Evolutionary conservation across 2,888 invertebrate genomes (phyloP), one percentile per base, ranked within the genome.

Genomic region (Pyrgus malvae): DNA sequence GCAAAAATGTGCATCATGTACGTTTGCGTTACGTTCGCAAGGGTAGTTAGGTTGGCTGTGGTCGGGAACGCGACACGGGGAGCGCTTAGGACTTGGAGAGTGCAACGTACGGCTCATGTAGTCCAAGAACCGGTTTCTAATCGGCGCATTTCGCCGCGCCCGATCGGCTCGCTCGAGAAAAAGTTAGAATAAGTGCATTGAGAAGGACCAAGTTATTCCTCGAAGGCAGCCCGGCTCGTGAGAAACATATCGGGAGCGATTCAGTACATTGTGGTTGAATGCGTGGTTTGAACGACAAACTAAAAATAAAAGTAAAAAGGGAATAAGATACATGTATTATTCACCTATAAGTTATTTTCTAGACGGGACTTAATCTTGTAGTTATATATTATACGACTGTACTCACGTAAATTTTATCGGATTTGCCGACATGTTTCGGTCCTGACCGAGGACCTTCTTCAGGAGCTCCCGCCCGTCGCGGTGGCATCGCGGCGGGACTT

Each of bases 121-220:
- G 69, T 67, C 62, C 57, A 55, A 60, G 60, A 74, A 88, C 88
- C 83, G 84, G 88, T 88, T 87, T 61, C 86, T 88, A 88, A 88
- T 86, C 83, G 87, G 48, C 42, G 57, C 65, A 68, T 72, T 76
- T 76, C 73, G 78, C 80, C 68, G 75, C 74, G 68, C 69, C 73
- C 79, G 67, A 66, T 82, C 83, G 76, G 53, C 68, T 64, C 64
- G 68, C 80, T 82, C 63, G 68, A 72, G 78, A 83, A 86, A 85
- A 87, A 84, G 70, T 84, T 80, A 75, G 78, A 82, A 80, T 80
- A 78, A 78, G 72, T 80, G 74, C 78, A 74, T 66, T 70, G 69
- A 48, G 48, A 48, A 55, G 29, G 53, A 53, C 53, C 25, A 33
- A 46, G 53, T 40, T 48, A 40, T 54, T 54, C 53, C 53, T 46